These are phyloP conservation scores for Drosophila sp. DNA, from an alignment of 1,140 invertebrate species.

Conservation along the genomic window DNA sequence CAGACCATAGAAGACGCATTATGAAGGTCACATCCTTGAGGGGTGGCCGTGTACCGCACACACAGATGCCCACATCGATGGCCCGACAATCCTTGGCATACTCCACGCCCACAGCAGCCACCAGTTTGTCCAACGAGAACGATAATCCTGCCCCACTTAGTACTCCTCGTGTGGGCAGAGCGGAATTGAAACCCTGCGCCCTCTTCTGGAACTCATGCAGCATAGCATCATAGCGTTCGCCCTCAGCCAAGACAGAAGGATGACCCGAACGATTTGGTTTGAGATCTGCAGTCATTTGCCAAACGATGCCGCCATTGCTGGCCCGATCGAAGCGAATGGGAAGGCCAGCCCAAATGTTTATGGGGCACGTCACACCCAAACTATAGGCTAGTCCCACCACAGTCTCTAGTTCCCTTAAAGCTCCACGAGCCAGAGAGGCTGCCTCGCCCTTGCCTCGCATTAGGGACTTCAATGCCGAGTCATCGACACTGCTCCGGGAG, in stretches of 20 bases:
- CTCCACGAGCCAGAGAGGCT: constrained; percentile 87
- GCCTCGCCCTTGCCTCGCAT: constrained; percentile 87
- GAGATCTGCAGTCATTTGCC: constrained; percentile 78
- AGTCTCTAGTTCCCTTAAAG: constrained; percentile 88
- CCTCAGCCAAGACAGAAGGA: constrained; percentile 82
- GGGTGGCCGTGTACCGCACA: constrained; percentile 84
- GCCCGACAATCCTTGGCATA: constrained; percentile 78
- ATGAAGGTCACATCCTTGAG: constrained; percentile 86
- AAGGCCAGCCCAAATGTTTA: constrained; percentile 74
- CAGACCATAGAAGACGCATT: constrained; percentile 83
- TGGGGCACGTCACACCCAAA: constrained; percentile 87
- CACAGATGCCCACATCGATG: constrained; percentile 88
- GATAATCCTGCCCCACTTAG: constrained; percentile 89
- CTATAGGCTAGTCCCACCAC: constrained; percentile 88
- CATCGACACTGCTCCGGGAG: constrained; percentile 84
- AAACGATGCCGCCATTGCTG: constrained; percentile 70
- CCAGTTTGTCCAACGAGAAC: constrained; percentile 89
- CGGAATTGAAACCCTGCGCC: constrained; percentile 74
- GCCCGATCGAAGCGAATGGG: constrained; percentile 73
- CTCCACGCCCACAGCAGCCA: constrained; percentile 84
- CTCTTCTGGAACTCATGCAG: constrained; percentile 82
- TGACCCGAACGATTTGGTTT: constrained; percentile 70
- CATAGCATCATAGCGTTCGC: constrained; percentile 84
- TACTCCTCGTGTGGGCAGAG: constrained; percentile 71
- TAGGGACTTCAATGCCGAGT: constrained; percentile 86